Base-by-base conservation (phyloP, 2,888 invertebrate species). In the Danaus chrysippus region DNA sequence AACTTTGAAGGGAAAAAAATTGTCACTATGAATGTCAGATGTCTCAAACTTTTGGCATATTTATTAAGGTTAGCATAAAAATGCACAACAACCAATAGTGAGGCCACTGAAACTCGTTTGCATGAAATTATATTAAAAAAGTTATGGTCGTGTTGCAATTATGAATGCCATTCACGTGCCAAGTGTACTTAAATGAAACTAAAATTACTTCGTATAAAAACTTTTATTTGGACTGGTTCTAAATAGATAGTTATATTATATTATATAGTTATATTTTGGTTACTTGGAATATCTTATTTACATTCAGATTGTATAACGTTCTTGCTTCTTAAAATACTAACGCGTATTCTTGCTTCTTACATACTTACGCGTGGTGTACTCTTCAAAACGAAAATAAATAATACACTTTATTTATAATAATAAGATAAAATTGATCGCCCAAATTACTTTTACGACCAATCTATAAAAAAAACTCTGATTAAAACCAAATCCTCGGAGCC, bases 401-500 rank as follows among this genome's bases (percentile, higher is more conserved):
- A 8, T 5, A 34, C 23, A 34, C 6, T 23, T 23, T 23, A 3
- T 23, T 23, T 15, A 15, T 15, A 15, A 49, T 49, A 10, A 49
- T 15, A 49, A 11, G 17, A 46, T 46, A 46, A 46, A 15, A 49
- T 49, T 3, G 19, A 15, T 62, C 44, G 23, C 56, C 56, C 56
- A 19, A 17, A 58, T 54, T 17, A 54, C 56, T 8, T 46, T 49
- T 11, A 17, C 49, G 49, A 49, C 17, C 49, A 64, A 67, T 67
- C 61, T 64, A 60, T 63, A 65, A 64, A 64, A n/a, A 65, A 58
- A 63, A 61, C 65, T 64, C 67, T 72, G 70, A 73, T 72, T 72
- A 71, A 71, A 73, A 73, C 70, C 70, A 71, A 75, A 74, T 73
- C 74, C 79, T 69, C 68, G 72, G 73, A 74, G 73, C 68, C 68